Percentiles rank a stretch among this genome's conserved stretches.
These are phyloP conservation scores for Antechinus flavipes DNA, from an alignment of 2,113 vertebrate species.

Conservation along the genomic window DNA sequence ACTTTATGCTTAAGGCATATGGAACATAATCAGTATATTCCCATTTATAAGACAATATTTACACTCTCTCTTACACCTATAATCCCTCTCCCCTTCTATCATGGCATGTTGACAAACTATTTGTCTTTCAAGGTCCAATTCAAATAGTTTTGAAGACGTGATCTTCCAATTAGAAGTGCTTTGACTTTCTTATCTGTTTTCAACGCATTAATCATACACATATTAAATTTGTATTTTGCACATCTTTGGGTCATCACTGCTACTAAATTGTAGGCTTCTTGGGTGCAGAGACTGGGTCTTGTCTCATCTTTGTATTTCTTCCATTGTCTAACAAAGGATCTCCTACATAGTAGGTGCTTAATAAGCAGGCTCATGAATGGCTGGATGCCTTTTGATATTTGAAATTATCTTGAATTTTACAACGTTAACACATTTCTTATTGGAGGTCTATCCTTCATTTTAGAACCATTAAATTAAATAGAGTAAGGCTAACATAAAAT, in stretches of 20 bases:
- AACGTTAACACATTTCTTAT: neutral
- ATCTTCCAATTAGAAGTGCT: neutral
- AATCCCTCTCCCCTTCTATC: neutral
- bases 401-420: neutral
- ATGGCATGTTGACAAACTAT: neutral
- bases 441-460: neutral
- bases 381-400: neutral
- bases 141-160: neutral
- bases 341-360: neutral
- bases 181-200: neutral
- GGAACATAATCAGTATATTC: neutral
- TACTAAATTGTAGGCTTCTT: neutral
- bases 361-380: neutral
- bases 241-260: neutral
- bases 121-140: neutral
- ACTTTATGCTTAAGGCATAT: neutral
- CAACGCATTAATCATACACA: neutral
- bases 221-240: neutral
- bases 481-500: neutral
- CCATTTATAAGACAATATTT: neutral
- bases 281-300: neutral
- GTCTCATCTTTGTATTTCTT: neutral
- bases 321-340: neutral
- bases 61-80: neutral
- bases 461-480: neutral